phyloP scores from a whole-genome alignment of 2,113 vertebrate genomes.

The Odocoileus virginianus region DNA sequence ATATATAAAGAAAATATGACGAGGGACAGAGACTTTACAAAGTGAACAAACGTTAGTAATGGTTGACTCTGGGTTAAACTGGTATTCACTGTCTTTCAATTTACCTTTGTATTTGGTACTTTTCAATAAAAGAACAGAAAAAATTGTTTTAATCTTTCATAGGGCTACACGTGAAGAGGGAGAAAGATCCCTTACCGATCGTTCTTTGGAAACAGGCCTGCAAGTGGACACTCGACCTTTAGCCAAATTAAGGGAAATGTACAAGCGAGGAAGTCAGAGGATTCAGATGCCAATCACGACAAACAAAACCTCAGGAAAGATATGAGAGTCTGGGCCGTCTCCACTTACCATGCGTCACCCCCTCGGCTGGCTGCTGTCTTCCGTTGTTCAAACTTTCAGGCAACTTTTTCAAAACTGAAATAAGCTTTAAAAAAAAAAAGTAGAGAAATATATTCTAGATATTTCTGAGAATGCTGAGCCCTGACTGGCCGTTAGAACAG shows the following conservation, averaged over 20 bases:
- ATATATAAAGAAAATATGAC: neutral
- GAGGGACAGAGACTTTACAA: neutral
- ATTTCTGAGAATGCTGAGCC: neutral
- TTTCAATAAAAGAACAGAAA: neutral
- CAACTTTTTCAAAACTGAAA: conserved; percentile 88
- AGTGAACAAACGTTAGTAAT: neutral
- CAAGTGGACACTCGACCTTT: neutral
- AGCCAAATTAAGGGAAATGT: neutral
- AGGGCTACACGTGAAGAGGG: neutral
- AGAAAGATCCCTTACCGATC: neutral
- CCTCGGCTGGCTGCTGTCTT: conserved; percentile 85
- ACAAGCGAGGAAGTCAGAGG: neutral
- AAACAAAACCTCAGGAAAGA: neutral
- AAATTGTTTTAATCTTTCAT: neutral
- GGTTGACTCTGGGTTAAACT: neutral
- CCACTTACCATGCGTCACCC: conserved; percentile 88
- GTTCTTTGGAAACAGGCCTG: neutral
- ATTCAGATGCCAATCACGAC: neutral
- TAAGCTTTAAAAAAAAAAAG: conserved; percentile 83
- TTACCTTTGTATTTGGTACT: neutral
- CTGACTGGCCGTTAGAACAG: neutral
- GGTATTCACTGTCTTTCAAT: neutral
- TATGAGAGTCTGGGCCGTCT: too few relatives aligned
- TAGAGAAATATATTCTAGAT: neutral
- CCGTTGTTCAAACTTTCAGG: conserved; percentile 84